Conservation (phyloP, 2,113 vertebrate species). For the Gymnogyps californianus region DNA sequence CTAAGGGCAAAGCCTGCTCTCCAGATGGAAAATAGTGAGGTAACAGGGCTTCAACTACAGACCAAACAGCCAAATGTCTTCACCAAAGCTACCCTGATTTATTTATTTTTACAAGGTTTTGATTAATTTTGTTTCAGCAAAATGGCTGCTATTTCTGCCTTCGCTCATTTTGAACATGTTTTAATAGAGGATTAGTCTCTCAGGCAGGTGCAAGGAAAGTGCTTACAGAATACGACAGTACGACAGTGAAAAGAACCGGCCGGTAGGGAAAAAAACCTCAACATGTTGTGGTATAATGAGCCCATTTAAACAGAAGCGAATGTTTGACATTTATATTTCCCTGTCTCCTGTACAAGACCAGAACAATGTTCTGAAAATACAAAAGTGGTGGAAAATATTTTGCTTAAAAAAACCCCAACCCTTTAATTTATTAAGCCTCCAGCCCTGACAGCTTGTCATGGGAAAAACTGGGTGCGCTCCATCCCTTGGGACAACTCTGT, state of each 20-base stretch:
- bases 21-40: slow-evolving; percentile 18
- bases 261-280: slow-evolving; percentile 37
- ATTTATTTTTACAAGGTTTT: slow-evolving; percentile 61
- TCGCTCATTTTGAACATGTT: slow-evolving; percentile 52
- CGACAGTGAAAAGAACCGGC: slow-evolving; percentile 45
- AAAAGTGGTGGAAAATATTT: slow-evolving; percentile 25
- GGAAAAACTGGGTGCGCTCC: slow-evolving; percentile 6
- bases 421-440: slow-evolving; percentile 8
- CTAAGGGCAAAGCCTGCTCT: neutral
- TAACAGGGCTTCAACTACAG: neutral
- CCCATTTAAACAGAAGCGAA: slow-evolving; percentile 57
- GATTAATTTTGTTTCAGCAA: slow-evolving; percentile 49
- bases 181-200: slow-evolving; percentile 59
- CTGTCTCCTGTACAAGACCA: slow-evolving; percentile 13
- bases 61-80: slow-evolving; percentile 44
- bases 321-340: slow-evolving; percentile 61
- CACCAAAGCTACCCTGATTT: slow-evolving; percentile 21
- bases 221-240: slow-evolving; percentile 33
- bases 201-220: slow-evolving; percentile 54
- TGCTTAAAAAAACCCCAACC: neutral
- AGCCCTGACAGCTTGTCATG: neutral
- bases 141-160: slow-evolving; percentile 49
- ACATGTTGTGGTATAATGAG: slow-evolving; percentile 26
- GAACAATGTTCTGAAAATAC: slow-evolving; percentile 19
- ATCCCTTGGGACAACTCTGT: neutral